A percentile compares a stretch with the other conserved stretches of the same genome.
These are phyloP conservation scores for Cyrtonyx montezumae DNA, from an alignment of 2,113 vertebrate genomes.

Conservation along the genomic window DNA sequence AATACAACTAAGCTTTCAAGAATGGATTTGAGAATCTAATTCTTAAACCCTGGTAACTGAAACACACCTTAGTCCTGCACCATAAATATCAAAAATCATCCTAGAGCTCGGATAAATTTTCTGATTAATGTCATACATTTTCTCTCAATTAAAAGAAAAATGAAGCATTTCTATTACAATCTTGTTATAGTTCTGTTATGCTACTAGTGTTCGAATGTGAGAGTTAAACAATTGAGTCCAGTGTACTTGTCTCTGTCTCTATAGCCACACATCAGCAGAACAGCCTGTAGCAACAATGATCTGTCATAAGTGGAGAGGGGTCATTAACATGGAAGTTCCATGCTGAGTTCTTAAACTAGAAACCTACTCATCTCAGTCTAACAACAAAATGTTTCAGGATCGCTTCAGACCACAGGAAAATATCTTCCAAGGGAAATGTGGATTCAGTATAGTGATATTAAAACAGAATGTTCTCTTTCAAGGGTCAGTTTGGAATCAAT, in stretches of 20 bases:
- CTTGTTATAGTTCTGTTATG: neutral
- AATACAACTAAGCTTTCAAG: neutral
- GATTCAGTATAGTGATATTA: neutral
- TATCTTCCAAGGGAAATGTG: neutral
- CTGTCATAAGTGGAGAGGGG: neutral
- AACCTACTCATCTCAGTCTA: neutral
- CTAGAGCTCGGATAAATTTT: neutral
- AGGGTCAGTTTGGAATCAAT: neutral
- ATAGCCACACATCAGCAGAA: neutral
- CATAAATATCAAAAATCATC: neutral
- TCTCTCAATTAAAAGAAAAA: neutral
- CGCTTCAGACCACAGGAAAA: neutral
- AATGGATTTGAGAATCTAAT: neutral
- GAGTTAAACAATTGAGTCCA: neutral
- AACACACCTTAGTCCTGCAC: neutral
- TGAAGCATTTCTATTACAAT: neutral
- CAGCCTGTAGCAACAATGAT: neutral
- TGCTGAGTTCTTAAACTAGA: conserved; percentile 20
- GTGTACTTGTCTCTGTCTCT: neutral
- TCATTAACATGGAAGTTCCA: neutral
- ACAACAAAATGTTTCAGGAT: neutral
- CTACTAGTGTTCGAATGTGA: neutral
- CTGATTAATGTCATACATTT: neutral
- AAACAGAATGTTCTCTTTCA: neutral
- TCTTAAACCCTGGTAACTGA: neutral